Evolutionary conservation across 37 sponge, comb jelly and placozoan species (phyloP), one percentile per base, ranked within the genome.

Genomic region (Theonella swinhoei): DNA sequence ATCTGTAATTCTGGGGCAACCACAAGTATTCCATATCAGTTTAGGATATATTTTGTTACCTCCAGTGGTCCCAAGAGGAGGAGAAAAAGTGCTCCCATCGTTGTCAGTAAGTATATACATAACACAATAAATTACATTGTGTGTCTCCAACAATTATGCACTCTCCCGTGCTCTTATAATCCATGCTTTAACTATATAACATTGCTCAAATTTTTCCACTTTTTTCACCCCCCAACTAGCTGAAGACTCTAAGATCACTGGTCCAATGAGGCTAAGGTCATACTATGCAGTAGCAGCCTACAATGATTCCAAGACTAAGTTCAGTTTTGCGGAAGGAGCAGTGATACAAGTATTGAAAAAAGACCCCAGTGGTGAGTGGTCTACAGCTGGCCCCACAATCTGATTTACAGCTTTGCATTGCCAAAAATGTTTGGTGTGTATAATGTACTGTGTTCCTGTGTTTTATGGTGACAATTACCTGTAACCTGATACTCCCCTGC

Each of bases 341-440:
- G 39, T 71, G 1, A 54, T 86, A 30, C 87, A 86, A 42, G 65
- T 86, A 25, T 28, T 86, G 31, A 72, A 86, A 80, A 86, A 86
- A 63, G 87, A 86, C 35, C 80, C 87, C 28, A 66, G 64, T 47
- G 87, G 87, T 86, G 58, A 77, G 85, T 38, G 4, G 4, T 33
- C 28, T 33, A 26, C 33, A 26, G 4, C 35, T 37, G 4, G 7
- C 35, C 17, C 33, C 33, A 66, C 31, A 5, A n/a, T 19, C 61
- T 59, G 61, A 59, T 14, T 14, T 59, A 20, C 14, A 59, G 61
- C 20, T 59, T 20, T 22, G 14, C 61, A 22, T 59, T 59, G 61
- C 61, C 61, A 59, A 59, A 59, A n/a, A n/a, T n/a, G n/a, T n/a
- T n/a, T n/a, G n/a, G n/a, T n/a, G n/a, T n/a, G n/a, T n/a, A n/a